Conservation (phyloP, 1,140 invertebrate species). For the Zaprionus camerounensis region DNA sequence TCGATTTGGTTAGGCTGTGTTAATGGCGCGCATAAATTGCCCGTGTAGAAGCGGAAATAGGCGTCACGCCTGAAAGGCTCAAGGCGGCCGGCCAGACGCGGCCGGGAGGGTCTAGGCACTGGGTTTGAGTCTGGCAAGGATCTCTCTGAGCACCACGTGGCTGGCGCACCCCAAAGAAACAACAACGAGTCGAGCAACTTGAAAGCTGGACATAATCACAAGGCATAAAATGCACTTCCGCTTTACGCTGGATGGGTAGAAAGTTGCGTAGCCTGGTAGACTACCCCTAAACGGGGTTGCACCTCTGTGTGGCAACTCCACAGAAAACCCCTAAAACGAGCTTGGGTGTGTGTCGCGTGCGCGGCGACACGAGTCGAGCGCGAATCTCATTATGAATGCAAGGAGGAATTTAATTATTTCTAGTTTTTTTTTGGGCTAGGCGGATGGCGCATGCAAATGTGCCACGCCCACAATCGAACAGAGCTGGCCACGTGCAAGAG, state of each 20-base stretch:
- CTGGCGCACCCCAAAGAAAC: conserved; percentile 64
- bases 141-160: conserved; percentile 54
- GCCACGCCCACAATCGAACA: conserved; percentile 57
- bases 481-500: conserved; percentile 67
- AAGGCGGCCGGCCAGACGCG: conserved; percentile 49
- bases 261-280: conserved; percentile 20
- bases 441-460: conserved; percentile 38
- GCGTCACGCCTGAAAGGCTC: conserved; percentile 76
- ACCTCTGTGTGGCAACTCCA: background rate
- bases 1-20: conserved; percentile 53
- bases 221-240: conserved; percentile 83
- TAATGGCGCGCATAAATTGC: conserved; percentile 64
- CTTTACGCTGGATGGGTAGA: conserved; percentile 20
- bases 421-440: background rate
- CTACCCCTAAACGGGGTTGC: conserved; percentile 35
- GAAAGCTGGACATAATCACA: conserved; percentile 58
- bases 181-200: conserved; percentile 19
- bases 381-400: conserved; percentile 36
- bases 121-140: background rate
- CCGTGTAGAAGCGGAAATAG: conserved; percentile 64
- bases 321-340: conserved; percentile 1
- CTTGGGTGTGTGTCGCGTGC: conserved; percentile 1
- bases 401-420: conserved; percentile 26
- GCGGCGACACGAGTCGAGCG: background rate
- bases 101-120: background rate